phyloP scores from a whole-genome alignment of 2,888 invertebrate species.

The Shargacucullia verbasci region DNA sequence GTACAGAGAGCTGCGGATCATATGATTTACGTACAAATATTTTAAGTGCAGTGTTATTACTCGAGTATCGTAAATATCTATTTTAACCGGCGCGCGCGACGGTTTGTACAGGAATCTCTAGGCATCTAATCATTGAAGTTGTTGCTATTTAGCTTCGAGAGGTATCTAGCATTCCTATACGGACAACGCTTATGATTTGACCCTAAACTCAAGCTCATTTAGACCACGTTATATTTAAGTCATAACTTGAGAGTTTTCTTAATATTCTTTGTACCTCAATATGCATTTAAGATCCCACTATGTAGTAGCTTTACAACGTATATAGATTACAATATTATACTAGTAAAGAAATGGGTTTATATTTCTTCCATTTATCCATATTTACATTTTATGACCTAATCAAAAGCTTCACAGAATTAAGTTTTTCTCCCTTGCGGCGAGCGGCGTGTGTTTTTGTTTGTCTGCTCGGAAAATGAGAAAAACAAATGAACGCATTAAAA shows the following conservation, averaged over 20 bases:
- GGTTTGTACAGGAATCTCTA: too few relatives aligned
- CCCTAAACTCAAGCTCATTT: too few relatives aligned
- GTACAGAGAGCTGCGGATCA: conserved; percentile 41
- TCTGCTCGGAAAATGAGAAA: conserved; percentile 28
- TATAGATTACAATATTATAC: not conserved
- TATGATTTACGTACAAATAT: conserved; percentile 37
- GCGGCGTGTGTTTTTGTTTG: conserved; percentile 27
- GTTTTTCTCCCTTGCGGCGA: conserved; percentile 9
- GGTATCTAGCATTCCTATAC: not conserved
- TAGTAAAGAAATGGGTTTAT: not conserved
- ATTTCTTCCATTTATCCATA: conserved; percentile 7
- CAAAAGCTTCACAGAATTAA: conserved; percentile 7
- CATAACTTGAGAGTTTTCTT: too few relatives aligned
- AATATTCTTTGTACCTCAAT: too few relatives aligned
- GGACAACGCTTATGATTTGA: too few relatives aligned
- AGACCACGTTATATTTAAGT: too few relatives aligned
- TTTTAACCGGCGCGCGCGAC: too few relatives aligned
- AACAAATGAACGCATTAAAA: conserved; percentile 63
- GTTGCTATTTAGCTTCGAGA: not conserved
- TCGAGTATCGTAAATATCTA: not conserved
- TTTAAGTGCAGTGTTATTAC: conserved; percentile 30
- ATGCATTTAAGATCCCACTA: too few relatives aligned
- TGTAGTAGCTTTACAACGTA: not conserved
- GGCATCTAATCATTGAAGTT: conserved; percentile 2
- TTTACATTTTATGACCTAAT: conserved; percentile 15